A percentile compares a stretch with the other conserved stretches of the same genome.
Conservation (phyloP, 2,888 invertebrate genomes). For the Apotomis capreana region DNA sequence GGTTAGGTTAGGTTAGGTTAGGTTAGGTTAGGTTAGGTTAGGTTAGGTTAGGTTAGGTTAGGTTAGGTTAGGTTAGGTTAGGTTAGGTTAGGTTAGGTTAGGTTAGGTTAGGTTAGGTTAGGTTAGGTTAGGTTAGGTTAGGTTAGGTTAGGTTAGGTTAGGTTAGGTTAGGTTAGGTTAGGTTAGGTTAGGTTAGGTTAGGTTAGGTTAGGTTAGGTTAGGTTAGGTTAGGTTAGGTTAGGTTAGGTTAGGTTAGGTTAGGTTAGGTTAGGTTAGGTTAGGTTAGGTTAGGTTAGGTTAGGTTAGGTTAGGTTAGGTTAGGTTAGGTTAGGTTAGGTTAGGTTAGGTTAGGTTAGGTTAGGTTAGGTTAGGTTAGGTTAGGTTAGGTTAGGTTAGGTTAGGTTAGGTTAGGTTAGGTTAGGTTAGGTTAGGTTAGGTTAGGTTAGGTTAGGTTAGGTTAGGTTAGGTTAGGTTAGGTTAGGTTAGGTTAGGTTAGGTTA, state of each 20-base stretch:
- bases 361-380: conserved; percentile 43
- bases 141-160: conserved; percentile 10
- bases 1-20: conserved; percentile 9
- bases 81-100: conserved; percentile 10
- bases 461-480: conserved; percentile 46
- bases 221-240: conserved; percentile 1
- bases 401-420: conserved; percentile 45
- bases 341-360: conserved; percentile 46
- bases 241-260: conserved; percentile 10
- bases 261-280: conserved; percentile 10
- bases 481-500: conserved; percentile 47
- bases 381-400: conserved; percentile 44
- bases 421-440: conserved; percentile 46
- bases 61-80: conserved; percentile 10
- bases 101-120: conserved; percentile 10
- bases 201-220: conserved; percentile 5
- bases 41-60: conserved; percentile 10
- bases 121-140: conserved; percentile 10
- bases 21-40: conserved; percentile 10
- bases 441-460: conserved; percentile 46
- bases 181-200: conserved; percentile 10
- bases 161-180: conserved; percentile 10
- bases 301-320: conserved; percentile 23
- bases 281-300: conserved; percentile 10
- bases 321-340: conserved; percentile 45